These are phyloP conservation scores for Sebastes hubbsi DNA, from an alignment of 2,797 vertebrate genomes.

Conservation along the genomic window DNA sequence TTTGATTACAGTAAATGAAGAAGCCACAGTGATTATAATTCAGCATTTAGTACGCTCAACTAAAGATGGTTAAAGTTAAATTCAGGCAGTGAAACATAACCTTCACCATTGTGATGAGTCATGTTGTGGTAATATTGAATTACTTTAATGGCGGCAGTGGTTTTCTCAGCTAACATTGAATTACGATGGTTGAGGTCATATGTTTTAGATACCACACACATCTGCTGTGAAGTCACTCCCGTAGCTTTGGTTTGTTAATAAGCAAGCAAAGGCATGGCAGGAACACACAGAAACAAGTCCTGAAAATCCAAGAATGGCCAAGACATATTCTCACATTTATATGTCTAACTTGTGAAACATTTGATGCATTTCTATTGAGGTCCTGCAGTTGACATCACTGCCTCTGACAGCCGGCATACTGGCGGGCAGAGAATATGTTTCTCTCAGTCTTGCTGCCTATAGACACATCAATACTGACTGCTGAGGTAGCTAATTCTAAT, in stretches of 20 bases:
- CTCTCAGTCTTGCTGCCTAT: neutral
- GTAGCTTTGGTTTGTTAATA: neutral
- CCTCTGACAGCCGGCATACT: neutral
- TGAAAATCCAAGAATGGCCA: neutral
- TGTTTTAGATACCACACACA: conserved; percentile 16
- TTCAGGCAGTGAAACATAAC: neutral
- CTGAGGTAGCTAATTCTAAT: neutral
- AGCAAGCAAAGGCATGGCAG: neutral
- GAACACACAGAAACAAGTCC: neutral
- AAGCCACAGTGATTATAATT: neutral
- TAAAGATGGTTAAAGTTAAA: neutral
- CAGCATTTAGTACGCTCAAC: neutral
- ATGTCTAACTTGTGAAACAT: neutral
- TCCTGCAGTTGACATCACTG: neutral
- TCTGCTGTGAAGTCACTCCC: conserved; percentile 18
- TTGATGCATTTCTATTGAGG: neutral
- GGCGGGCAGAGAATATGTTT: neutral
- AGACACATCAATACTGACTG: neutral
- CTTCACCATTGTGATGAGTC: neutral
- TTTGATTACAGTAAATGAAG: neutral
- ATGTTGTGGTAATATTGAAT: neutral
- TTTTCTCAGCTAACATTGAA: neutral
- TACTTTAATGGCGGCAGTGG: neutral
- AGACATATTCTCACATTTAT: neutral
- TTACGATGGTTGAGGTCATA: conserved; percentile 15